Evolutionary conservation across 2,797 vertebrate species (phyloP).

Genomic region (Luscinia luscinia): DNA sequence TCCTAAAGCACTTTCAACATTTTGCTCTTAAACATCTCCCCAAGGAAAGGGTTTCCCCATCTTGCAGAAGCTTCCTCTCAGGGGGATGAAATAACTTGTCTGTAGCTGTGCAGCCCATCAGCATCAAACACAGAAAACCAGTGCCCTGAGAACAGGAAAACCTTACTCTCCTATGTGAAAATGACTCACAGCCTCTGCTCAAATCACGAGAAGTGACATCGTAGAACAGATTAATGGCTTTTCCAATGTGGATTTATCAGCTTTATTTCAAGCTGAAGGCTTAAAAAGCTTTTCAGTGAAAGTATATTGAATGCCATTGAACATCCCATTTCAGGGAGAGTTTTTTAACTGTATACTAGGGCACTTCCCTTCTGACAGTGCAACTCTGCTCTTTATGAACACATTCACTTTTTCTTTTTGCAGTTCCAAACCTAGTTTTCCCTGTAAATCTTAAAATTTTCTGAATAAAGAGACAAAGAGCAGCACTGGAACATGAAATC

Average conservation of each 20-base stretch:
- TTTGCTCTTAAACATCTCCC: background rate
- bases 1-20: background rate
- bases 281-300: background rate
- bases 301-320: background rate
- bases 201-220: background rate
- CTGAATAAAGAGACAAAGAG: background rate
- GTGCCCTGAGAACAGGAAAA: background rate
- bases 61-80: background rate
- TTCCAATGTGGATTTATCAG: background rate
- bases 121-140: background rate
- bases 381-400: background rate
- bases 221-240: background rate
- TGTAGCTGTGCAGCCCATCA: background rate
- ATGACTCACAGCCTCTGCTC: background rate
- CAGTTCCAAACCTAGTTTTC: background rate
- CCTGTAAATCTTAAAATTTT: background rate
- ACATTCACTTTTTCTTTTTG: background rate
- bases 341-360: background rate
- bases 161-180: background rate
- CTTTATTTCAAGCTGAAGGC: background rate
- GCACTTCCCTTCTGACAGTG: background rate
- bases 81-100: fast-evolving
- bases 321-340: background rate
- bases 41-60: background rate
- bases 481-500: background rate